Evolutionary conservation across 2,888 invertebrate species (phyloP).

Genomic region (Ophraella communa): DNA sequence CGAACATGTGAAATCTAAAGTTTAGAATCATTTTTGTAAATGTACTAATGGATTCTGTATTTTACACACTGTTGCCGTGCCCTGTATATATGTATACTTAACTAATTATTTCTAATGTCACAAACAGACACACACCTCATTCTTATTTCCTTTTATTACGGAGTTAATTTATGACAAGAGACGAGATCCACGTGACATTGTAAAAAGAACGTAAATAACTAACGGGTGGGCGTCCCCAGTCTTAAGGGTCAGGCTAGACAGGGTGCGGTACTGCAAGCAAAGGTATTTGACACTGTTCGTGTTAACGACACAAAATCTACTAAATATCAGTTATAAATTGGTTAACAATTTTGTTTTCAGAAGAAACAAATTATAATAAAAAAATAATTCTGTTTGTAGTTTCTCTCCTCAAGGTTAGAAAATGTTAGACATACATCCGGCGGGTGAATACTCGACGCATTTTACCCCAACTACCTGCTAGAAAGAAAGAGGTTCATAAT

Average conservation of each 20-base stretch:
- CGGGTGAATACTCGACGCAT: too few species aligned
- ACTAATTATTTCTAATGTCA: background rate
- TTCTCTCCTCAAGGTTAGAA: too few species aligned
- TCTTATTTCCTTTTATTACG: background rate
- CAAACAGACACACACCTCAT: background rate
- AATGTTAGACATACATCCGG: too few species aligned
- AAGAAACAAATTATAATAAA: background rate
- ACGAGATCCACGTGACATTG: background rate
- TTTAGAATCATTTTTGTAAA: too few species aligned
- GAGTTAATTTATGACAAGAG: background rate
- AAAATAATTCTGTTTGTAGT: too few species aligned
- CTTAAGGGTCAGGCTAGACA: slow-evolving; percentile 24
- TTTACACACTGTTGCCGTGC: too few species aligned
- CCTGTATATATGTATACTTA: too few species aligned
- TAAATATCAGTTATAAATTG: background rate
- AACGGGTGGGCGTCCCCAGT: slow-evolving; percentile 20
- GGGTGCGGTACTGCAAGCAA: slow-evolving; percentile 23
- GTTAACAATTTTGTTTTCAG: too few species aligned
- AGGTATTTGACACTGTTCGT: slow-evolving; percentile 26
- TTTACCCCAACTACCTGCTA: too few species aligned
- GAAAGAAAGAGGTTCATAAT: too few species aligned
- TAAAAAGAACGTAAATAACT: background rate
- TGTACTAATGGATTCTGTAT: too few species aligned
- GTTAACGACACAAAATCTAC: background rate
- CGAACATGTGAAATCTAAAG: too few species aligned